Base-by-base conservation (phyloP, 1,140 invertebrate species). In the Eriocheir sinensis region DNA sequence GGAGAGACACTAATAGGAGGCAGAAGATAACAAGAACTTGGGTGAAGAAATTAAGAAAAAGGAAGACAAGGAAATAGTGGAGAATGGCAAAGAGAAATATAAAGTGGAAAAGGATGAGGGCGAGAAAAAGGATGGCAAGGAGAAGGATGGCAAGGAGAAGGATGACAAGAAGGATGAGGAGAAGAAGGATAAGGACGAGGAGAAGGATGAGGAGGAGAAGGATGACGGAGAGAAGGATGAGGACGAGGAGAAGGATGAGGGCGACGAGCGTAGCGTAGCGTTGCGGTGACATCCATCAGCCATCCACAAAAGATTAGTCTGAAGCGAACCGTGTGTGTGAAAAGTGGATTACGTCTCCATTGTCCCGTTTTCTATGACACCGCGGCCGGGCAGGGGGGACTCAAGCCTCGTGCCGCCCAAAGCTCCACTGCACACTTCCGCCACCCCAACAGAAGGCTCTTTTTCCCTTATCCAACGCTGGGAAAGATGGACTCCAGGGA, bases 241-340 rank as follows among this genome's bases (percentile, higher is more conserved):
- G 27, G 60, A n/a, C 27, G 53, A 21, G 9, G 21, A 21, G 9
- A 21, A 72, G 9, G 60, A 48, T 4, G 44, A 48, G 4, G 44
- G 15, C 4, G 60, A n/a, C 2, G 60, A n/a, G 60, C 4, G 27
- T 21, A 72, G 60, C n/a, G 60, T n/a, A 72, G 27, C 60, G 9
- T n/a, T n/a, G 60, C 60, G 21, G 21, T n/a, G 40, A 48, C 91
- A 93, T 93, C 91, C 91, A 93, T 93, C 91, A 93, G 32, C 27
- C 44, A 93, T 93, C 91, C 30, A 93, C 91, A 93, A 93, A 93
- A 83, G 91, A 93, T 93, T 93, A 93, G 91, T 93, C 85, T 80
- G 40, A 93, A 86, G 91, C 91, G 81, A 44, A 36, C 80, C 88
- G 53, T 1, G 9, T 53, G 72, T 93, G 91, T 93, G 91, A 93